Conservation (phyloP, 2,797 vertebrate species). For the Epinephelus coioides region DNA sequence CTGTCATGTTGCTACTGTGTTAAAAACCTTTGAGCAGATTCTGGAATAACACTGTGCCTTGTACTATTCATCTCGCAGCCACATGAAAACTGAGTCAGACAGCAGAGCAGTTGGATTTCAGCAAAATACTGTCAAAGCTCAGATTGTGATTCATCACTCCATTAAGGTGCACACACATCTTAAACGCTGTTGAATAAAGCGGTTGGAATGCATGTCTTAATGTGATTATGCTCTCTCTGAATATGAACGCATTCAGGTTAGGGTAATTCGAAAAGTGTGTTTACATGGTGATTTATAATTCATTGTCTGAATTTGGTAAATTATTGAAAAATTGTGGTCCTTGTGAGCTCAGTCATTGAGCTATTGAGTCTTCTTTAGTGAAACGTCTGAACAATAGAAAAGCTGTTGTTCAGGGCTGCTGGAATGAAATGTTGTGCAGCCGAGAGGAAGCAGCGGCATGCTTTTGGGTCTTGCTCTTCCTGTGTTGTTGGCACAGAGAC, state of each 20-base stretch:
- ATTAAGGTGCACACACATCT: slow-evolving; percentile 39
- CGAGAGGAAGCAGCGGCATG: slow-evolving; percentile 47
- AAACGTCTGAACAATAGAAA: slow-evolving; percentile 51
- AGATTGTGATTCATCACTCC: slow-evolving; percentile 48
- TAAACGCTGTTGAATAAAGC: slow-evolving; percentile 40
- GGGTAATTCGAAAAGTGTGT: slow-evolving; percentile 54
- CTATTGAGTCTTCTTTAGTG: slow-evolving; percentile 11
- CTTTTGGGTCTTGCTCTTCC: slow-evolving; percentile 55
- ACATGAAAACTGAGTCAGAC: slow-evolving; percentile 57
- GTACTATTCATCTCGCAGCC: slow-evolving; percentile 47
- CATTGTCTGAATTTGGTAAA: slow-evolving; percentile 31
- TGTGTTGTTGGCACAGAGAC: slow-evolving; percentile 56
- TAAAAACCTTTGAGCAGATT: slow-evolving; percentile 36
- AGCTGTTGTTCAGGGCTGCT: slow-evolving; percentile 36
- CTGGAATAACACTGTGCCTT: slow-evolving; percentile 41
- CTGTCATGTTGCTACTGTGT: slow-evolving; percentile 15
- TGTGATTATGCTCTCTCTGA: slow-evolving; percentile 39
- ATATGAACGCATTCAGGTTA: slow-evolving; percentile 28
- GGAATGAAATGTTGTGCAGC: slow-evolving; percentile 48
- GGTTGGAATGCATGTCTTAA: slow-evolving; percentile 10
- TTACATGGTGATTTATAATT: slow-evolving; percentile 48
- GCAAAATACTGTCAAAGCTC: slow-evolving; percentile 34
- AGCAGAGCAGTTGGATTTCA: slow-evolving; percentile 28
- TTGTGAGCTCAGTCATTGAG: slow-evolving; percentile 34
- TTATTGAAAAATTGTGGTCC: slow-evolving; percentile 20